phyloP scores from a whole-genome alignment of 2,797 vertebrate species.

The Choloepus didactylus region DNA sequence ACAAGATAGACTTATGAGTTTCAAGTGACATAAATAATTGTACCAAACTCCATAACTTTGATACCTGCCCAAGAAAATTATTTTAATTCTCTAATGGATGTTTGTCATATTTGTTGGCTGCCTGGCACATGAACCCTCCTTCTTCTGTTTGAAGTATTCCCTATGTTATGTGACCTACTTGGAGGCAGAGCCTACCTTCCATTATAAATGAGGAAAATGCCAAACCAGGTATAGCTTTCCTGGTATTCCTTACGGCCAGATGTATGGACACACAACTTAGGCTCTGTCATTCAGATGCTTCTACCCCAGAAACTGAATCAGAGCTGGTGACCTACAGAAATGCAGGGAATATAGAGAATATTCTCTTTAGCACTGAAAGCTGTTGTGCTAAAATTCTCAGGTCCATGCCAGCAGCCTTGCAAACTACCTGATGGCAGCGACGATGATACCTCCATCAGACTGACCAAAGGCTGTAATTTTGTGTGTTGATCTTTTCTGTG shows the following conservation, averaged over 20 bases:
- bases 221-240: neutral
- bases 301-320: neutral
- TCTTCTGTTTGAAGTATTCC: neutral
- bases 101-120: neutral
- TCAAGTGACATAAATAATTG: neutral
- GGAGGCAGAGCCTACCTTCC: neutral
- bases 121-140: neutral
- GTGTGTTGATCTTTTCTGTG: neutral
- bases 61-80: neutral
- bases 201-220: neutral
- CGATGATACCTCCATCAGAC: neutral
- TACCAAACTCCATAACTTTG: neutral
- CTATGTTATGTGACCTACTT: neutral
- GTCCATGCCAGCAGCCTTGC: neutral
- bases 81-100: conserved; percentile 11
- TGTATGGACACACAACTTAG: neutral
- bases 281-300: neutral
- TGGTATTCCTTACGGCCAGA: neutral
- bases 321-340: neutral
- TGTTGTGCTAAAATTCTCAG: neutral
- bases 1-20: neutral
- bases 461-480: neutral
- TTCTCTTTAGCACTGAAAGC: neutral
- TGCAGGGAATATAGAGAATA: neutral
- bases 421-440: neutral